A percentile compares a stretch with the other conserved stretches of the same genome.
phyloP scores from a whole-genome alignment of 2,113 vertebrate genomes.

The Cyprinodon brontotheroides region DNA sequence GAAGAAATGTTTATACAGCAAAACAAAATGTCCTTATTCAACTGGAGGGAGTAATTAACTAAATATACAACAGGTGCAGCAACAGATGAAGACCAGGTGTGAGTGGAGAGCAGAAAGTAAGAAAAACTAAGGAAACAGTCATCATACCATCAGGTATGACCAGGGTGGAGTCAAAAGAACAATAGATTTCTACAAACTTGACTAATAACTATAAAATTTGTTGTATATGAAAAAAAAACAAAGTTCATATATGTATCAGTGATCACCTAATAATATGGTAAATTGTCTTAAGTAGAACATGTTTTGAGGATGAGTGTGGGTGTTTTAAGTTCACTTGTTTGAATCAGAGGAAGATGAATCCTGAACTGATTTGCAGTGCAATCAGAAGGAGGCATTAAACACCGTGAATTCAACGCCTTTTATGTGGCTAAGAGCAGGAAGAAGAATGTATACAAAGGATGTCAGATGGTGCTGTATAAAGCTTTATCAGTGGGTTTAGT shows the following conservation, averaged over 20 bases:
- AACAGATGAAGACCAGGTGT: background rate
- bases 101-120: background rate
- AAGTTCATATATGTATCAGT: background rate
- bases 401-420: constrained; percentile 21
- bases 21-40: background rate
- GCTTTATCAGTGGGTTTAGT: background rate
- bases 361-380: background rate
- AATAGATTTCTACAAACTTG: no score
- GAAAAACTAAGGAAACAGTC: background rate
- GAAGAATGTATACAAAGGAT: background rate
- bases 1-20: background rate
- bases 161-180: no score
- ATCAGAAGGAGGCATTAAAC: constrained; percentile 10
- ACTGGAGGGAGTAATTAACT: background rate
- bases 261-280: no score
- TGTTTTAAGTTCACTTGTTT: background rate
- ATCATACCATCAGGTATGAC: no score
- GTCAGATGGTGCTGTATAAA: no score
- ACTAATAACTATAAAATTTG: no score
- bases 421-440: background rate
- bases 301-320: background rate
- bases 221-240: background rate
- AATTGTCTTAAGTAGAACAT: no score
- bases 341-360: background rate
- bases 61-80: background rate